Conservation (phyloP, 2,797 vertebrate genomes). For the Lerista edwardsae region DNA sequence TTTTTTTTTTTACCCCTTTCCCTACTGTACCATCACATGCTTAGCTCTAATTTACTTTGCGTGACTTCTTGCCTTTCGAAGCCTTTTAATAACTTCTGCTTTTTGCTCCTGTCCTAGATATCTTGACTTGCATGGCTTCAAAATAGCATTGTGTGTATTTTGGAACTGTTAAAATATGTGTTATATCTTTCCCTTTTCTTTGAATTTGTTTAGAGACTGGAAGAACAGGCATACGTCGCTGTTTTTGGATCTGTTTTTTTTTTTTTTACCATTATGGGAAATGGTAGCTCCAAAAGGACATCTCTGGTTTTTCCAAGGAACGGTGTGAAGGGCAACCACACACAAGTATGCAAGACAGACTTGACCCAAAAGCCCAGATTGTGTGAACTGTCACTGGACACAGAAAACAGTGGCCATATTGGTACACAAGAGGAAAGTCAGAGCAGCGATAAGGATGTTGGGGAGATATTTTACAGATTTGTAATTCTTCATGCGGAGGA, state of each 20-base stretch:
- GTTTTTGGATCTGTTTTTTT: neutral
- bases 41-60: neutral
- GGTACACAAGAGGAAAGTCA: neutral
- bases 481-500: slow-evolving; percentile 58
- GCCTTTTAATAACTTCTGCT: slow-evolving; percentile 19
- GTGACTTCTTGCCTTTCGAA: neutral
- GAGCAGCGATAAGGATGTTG: neutral
- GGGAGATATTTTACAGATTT: slow-evolving; percentile 61
- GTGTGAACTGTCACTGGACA: neutral
- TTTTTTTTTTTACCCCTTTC: neutral
- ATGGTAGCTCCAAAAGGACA: slow-evolving; percentile 49
- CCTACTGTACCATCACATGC: neutral
- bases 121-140: neutral
- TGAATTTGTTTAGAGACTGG: slow-evolving; percentile 38
- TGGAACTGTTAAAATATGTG: neutral
- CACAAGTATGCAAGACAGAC: neutral
- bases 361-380: slow-evolving; percentile 18
- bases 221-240: slow-evolving; percentile 28
- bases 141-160: neutral
- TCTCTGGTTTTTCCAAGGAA: slow-evolving; percentile 26
- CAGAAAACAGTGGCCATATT: neutral
- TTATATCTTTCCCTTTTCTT: slow-evolving; percentile 24
- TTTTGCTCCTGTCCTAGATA: neutral
- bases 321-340: slow-evolving; percentile 31
- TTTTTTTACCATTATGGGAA: slow-evolving; percentile 23